Percentiles rank a stretch among this genome's conserved stretches.
These are phyloP conservation scores for Oryzias dopingdopingensis DNA, from an alignment of 2,797 vertebrate species.

Conservation along the genomic window DNA sequence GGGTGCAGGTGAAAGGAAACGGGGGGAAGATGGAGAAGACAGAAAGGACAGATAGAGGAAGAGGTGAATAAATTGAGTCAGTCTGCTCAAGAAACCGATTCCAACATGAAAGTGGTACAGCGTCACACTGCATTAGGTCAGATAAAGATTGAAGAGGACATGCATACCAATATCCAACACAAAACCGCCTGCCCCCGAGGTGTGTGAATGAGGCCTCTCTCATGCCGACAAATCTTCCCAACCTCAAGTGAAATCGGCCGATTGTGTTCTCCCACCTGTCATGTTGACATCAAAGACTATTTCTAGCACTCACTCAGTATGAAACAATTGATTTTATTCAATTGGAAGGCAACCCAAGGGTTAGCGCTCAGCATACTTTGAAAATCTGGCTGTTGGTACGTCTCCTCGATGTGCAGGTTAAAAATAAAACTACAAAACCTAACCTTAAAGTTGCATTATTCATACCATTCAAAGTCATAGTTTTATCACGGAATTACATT, in stretches of 20 bases:
- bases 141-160: conserved; percentile 40
- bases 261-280: conserved; percentile 41
- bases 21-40: conserved; percentile 34
- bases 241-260: conserved; percentile 46
- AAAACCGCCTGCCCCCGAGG: conserved; percentile 26
- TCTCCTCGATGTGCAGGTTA: not conserved
- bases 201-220: conserved; percentile 18
- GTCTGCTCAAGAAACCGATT: conserved; percentile 48
- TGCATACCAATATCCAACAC: conserved; percentile 35
- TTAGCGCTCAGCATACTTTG: conserved; percentile 1
- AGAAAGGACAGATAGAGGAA: conserved; percentile 9
- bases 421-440: too few species aligned
- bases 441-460: too few species aligned
- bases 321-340: conserved; percentile 38
- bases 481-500: too few species aligned
- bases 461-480: too few species aligned
- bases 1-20: conserved; percentile 17
- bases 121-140: conserved; percentile 54
- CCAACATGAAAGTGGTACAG: conserved; percentile 62
- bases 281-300: conserved; percentile 57
- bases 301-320: conserved; percentile 21
- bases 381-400: not conserved
- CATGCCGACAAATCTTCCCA: conserved; percentile 35
- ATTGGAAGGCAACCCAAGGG: conserved; percentile 15
- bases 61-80: conserved; percentile 23